Percentiles rank a stretch among this genome's conserved stretches.
Conservation (phyloP, 2,888 invertebrate species). For the Cynaeus angustus region DNA sequence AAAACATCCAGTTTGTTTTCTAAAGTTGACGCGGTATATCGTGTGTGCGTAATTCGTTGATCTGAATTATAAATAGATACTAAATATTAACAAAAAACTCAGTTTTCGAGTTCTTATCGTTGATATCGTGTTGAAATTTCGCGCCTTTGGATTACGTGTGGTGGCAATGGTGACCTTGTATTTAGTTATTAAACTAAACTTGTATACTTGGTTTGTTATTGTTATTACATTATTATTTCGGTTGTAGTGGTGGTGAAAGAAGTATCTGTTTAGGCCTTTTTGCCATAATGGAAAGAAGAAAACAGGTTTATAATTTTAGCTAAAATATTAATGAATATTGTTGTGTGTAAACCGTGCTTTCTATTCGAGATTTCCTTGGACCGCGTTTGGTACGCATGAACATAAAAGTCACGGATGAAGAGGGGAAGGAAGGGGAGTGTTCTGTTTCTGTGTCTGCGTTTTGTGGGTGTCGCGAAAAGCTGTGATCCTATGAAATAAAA, state of each 20-base stretch:
- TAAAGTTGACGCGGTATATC: too few relatives aligned
- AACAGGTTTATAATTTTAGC: neutral
- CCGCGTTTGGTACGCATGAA: constrained; percentile 41
- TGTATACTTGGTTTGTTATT: neutral
- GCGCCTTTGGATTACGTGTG: neutral
- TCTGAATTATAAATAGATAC: too few relatives aligned
- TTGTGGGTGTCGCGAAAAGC: constrained; percentile 68
- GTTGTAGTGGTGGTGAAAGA: neutral
- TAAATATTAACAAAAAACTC: too few relatives aligned
- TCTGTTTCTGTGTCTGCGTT: constrained; percentile 67
- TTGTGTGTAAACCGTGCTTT: constrained; percentile 20
- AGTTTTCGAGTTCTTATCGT: too few relatives aligned
- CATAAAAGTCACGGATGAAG: neutral
- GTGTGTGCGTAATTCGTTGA: too few relatives aligned
- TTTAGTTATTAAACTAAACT: neutral
- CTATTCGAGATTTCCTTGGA: constrained; percentile 22
- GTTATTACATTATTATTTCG: neutral
- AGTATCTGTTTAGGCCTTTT: neutral
- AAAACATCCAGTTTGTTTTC: too few relatives aligned
- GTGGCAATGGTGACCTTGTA: neutral
- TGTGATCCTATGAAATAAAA: constrained; percentile 65
- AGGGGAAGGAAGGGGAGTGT: constrained; percentile 56
- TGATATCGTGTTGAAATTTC: neutral
- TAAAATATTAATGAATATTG: neutral
- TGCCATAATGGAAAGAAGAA: neutral